These are phyloP conservation scores for Triops longicaudatus DNA, from an alignment of 1,140 invertebrate species.

Conservation along the genomic window DNA sequence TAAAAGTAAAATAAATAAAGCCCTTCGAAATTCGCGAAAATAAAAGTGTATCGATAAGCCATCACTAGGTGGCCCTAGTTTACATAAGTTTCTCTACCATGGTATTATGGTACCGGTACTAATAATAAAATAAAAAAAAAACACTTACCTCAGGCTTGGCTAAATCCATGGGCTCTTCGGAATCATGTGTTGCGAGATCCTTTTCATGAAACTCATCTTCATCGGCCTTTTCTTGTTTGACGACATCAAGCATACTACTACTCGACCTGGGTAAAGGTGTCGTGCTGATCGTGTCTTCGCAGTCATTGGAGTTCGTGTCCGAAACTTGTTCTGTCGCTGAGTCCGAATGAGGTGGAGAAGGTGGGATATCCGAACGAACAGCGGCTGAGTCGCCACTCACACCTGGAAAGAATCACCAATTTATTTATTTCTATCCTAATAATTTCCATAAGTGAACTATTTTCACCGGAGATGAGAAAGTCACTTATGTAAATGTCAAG, in stretches of 20 bases:
- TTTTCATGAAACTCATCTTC: background rate
- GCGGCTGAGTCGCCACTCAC: background rate
- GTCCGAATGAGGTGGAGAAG: background rate
- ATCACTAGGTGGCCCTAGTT: background rate
- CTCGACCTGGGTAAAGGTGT: background rate
- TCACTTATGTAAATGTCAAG: too few relatives aligned
- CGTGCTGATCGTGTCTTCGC: background rate
- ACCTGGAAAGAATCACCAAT: background rate
- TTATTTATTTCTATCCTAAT: background rate
- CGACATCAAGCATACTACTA: background rate
- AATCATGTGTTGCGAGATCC: background rate
- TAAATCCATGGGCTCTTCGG: conserved; percentile 19
- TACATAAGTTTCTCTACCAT: too few relatives aligned
- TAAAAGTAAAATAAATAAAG: too few relatives aligned
- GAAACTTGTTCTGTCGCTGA: background rate
- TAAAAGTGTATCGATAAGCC: too few relatives aligned
- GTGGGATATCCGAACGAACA: conserved; percentile 7
- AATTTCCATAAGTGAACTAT: background rate
- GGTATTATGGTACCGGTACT: too few relatives aligned
- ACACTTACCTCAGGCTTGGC: conserved; percentile 12
- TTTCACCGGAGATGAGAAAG: too few relatives aligned
- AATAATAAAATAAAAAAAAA: too few relatives aligned
- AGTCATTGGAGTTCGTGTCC: background rate
- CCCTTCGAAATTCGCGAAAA: too few relatives aligned
- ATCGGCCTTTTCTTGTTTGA: background rate